Evolutionary conservation across 2,797 vertebrate species (phyloP), one percentile per base, ranked within the genome.

Genomic region (Epinephelus malabaricus): DNA sequence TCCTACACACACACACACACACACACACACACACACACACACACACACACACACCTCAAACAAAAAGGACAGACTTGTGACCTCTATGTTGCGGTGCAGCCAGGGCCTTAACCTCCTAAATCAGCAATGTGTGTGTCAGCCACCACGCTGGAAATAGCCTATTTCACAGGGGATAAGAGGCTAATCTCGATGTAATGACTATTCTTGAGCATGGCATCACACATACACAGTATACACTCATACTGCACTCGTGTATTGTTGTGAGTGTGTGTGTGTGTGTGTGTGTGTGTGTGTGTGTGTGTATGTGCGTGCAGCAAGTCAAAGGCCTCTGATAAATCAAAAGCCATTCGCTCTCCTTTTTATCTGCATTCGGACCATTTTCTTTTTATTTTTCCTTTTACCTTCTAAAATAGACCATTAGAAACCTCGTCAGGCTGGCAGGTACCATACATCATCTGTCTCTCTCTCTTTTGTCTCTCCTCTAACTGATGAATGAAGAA

Each of bases 81-180:
- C 84, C 88, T 79, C 55, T 78, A 49, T 66, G 75, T 50, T 67
- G 62, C 2, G 4, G 60, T 73, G 73, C 53, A 83, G 78, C 51
- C 56, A 59, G 23, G 69, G 53, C 47, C 38, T 70, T 77, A 67
- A 78, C 74, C 81, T 76, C 69, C 56, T 54, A 87, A 87, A 92
- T 83, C 86, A 89, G 60, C 49, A 23, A 45, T 51, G 49, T 81
- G 69, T 81, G 84, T 84, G 77, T 84, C 68, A 66, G 60, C 71
- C 76, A 59, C 59, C 67, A 59, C 8, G 30, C 75, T 90, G 89
- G 78, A 93, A 93, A 93, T 86, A 91, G 73, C 59, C 91, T 84
- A 90, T 94, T 93, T 93, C 85, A 86, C 82, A 84, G 61, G 40
- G 81, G 86, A 92, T 88, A 75, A 88, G 71, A 87, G 79, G 69